A percentile compares a stretch with the other conserved stretches of the same genome.
phyloP scores from a whole-genome alignment of 1,140 invertebrate species.

The Sinella curviseta region DNA sequence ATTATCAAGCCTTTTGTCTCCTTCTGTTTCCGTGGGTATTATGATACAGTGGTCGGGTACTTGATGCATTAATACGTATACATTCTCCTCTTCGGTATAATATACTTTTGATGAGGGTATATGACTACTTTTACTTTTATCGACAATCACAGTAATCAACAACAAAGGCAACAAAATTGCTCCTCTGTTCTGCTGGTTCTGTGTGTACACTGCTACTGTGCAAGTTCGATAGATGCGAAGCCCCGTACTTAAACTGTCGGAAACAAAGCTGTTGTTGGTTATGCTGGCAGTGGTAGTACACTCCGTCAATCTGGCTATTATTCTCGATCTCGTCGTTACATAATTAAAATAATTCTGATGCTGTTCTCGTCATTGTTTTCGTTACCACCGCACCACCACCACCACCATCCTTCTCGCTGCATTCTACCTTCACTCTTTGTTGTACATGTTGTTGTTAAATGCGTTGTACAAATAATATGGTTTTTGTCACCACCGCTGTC shows the following conservation, averaged over 20 bases:
- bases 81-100: no score
- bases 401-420: not conserved
- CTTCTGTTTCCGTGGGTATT: no score
- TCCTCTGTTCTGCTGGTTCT: not conserved
- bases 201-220: no score
- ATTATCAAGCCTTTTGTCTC: no score
- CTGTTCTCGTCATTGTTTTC: not conserved
- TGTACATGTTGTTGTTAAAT: not conserved
- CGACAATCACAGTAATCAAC: not conserved
- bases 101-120: not conserved
- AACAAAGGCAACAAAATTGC: not conserved
- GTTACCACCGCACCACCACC: no score
- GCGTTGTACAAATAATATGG: not conserved
- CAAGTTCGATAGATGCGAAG: not conserved
- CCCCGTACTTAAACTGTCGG: not conserved
- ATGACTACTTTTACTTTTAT: not conserved
- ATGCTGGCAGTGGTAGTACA: not conserved
- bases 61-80: no score
- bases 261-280: not conserved
- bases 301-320: not conserved
- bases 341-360: not conserved
- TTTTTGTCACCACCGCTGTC: not conserved
- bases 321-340: not conserved
- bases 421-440: not conserved
- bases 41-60: no score